These are phyloP conservation scores for Hydrolagus colliei DNA, from an alignment of 2,797 vertebrate genomes.

Conservation along the genomic window DNA sequence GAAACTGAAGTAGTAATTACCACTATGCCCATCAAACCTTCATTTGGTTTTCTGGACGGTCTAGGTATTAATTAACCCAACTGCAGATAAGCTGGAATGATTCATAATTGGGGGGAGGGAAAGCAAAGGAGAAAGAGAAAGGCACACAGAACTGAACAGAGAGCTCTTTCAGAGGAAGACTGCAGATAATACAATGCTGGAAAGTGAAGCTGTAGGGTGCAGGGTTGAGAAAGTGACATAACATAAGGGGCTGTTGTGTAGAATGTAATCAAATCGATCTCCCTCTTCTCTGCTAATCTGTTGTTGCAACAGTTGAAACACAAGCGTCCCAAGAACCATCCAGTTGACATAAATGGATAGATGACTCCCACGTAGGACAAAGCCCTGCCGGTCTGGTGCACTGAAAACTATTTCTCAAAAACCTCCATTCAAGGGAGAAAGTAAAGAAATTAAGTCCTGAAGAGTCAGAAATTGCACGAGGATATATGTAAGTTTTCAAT, in stretches of 20 bases:
- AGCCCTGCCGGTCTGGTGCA: not conserved
- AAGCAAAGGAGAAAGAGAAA: slow-evolving; percentile 26
- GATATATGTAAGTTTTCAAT: not conserved
- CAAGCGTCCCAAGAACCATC: slow-evolving; percentile 27
- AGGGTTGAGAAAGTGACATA: slow-evolving; percentile 26
- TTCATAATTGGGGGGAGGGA: slow-evolving; percentile 34
- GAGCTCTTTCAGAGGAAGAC: slow-evolving; percentile 26
- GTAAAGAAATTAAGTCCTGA: slow-evolving; percentile 15
- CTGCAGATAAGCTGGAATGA: slow-evolving; percentile 45
- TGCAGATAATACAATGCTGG: slow-evolving; percentile 32
- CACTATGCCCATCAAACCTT: slow-evolving; percentile 39
- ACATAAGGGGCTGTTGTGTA: slow-evolving; percentile 20
- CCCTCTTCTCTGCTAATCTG: slow-evolving; percentile 16
- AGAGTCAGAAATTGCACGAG: not conserved
- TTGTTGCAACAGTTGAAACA: slow-evolving; percentile 29
- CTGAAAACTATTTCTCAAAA: slow-evolving; percentile 26
- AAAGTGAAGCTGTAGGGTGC: slow-evolving; percentile 27
- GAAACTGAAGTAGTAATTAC: slow-evolving; percentile 38
- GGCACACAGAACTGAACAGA: slow-evolving; percentile 26
- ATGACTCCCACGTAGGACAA: slow-evolving; percentile 26
- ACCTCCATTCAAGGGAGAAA: not conserved
- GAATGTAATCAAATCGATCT: slow-evolving; percentile 29
- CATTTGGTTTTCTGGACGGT: slow-evolving; percentile 39
- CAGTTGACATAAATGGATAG: slow-evolving; percentile 3
- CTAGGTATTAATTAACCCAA: slow-evolving; percentile 52